These are phyloP conservation scores for Cottus gobio DNA, from an alignment of 2,113 vertebrate genomes.

Conservation along the genomic window DNA sequence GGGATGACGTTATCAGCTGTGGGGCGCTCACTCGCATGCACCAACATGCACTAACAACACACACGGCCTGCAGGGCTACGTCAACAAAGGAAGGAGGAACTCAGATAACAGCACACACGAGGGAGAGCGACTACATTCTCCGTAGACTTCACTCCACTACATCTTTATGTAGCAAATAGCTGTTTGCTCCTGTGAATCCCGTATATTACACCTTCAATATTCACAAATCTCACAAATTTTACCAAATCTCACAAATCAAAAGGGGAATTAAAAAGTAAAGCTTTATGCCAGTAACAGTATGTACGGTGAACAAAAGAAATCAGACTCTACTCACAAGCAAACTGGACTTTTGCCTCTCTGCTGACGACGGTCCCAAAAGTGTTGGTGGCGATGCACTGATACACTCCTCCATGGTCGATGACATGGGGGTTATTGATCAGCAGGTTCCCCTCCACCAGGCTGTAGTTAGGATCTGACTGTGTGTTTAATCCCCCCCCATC, in stretches of 20 bases:
- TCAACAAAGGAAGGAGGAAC: not conserved
- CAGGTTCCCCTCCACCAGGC: slow-evolving; percentile 88
- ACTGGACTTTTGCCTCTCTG: slow-evolving; percentile 89
- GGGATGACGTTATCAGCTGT: not conserved
- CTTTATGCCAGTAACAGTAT: not conserved
- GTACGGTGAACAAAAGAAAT: not conserved
- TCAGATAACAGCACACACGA: not conserved
- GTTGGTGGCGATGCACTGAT: slow-evolving; percentile 93
- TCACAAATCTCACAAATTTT: too few species aligned
- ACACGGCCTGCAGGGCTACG: not conserved
- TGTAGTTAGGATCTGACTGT: slow-evolving; percentile 85
- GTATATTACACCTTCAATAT: not conserved
- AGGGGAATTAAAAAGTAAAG: not conserved
- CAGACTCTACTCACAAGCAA: slow-evolving; percentile 89
- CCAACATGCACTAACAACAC: not conserved
- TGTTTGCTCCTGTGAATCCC: not conserved
- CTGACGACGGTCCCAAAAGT: slow-evolving; percentile 89
- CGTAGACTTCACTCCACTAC: not conserved
- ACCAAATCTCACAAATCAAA: slow-evolving; percentile 12
- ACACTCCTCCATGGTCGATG: slow-evolving; percentile 87
- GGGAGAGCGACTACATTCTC: not conserved
- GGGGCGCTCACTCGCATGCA: not conserved
- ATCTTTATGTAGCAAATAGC: not conserved
- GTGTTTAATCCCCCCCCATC: slow-evolving; percentile 87
- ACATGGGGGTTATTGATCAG: slow-evolving; percentile 87